Evolutionary conservation across 2,113 vertebrate genomes (phyloP).

Genomic region (Pteruthius melanotis): DNA sequence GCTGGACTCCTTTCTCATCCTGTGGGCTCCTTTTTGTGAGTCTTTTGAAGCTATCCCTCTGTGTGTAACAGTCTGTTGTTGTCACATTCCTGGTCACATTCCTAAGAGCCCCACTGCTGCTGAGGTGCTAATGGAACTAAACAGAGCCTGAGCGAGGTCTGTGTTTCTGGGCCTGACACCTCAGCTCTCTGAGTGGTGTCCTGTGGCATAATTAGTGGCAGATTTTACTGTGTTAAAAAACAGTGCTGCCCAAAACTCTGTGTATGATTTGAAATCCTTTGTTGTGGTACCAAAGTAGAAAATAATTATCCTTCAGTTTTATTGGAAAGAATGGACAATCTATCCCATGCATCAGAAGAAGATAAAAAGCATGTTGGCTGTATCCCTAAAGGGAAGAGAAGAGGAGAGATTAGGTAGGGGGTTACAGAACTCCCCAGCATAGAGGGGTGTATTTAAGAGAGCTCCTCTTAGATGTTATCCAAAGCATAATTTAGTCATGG

Average conservation of each 20-base stretch:
- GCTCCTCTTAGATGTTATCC: neutral
- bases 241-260: neutral
- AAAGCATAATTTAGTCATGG: neutral
- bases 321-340: neutral
- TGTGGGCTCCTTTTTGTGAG: neutral
- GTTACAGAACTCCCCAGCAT: neutral
- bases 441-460: neutral
- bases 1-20: neutral
- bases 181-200: neutral
- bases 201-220: neutral
- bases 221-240: neutral
- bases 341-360: neutral
- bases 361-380: neutral
- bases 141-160: neutral
- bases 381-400: neutral
- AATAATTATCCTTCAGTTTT: neutral
- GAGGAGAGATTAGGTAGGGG: neutral
- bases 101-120: neutral
- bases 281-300: neutral
- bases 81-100: neutral
- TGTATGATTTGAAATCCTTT: neutral
- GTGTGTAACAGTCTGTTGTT: neutral
- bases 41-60: neutral
- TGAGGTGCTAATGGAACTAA: neutral
- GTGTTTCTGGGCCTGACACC: neutral